Evolutionary conservation across 2,797 vertebrate genomes (phyloP), one percentile per base, ranked within the genome.

Genomic region (Lacerta viridis): DNA sequence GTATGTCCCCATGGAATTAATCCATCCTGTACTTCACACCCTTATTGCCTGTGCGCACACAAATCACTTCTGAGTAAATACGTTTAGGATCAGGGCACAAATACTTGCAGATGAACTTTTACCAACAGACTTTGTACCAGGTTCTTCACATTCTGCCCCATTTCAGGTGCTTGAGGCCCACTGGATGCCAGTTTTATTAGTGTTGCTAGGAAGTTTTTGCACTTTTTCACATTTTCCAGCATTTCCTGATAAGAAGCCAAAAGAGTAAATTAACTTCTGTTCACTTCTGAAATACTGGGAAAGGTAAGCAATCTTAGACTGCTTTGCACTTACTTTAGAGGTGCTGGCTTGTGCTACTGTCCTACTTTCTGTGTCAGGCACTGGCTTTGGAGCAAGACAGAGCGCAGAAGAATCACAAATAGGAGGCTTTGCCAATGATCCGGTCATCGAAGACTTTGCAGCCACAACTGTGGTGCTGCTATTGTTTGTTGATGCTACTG

Each of bases 141-240:
- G 79, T 96, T 97, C 96, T 97, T 97, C 92, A 99, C 98, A 72
- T 98, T 99, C 94, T 97, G 97, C 1, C 98, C 98, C 97, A 99
- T 98, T 95, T 97, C 96, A 74, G 96, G 94, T 3, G 98, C 98
- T 87, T 97, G 98, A 90, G 98, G 97, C 92, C 98, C 98, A 93
- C 98, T 98, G 64, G 97, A 99, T 0, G 98, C 98, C 88, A 99
- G 95, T 94, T 99, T 99, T 95, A 99, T 98, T 92, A 99, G 96
- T 0, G 98, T 99, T 91, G 98, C 97, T 93, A 99, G 97, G 92
- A 99, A 99, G 95, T 99, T 99, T 96, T 99, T 99, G 95, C 99
- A 99, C 96, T 99, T 99, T 95, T 99, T 99, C 90, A 99, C 98
- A 93, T 98, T 99, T 94, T 99, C 99, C 92, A 99, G 89, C 61